These are phyloP conservation scores for Garra rufa DNA, from an alignment of 2,113 vertebrate genomes.

Conservation along the genomic window DNA sequence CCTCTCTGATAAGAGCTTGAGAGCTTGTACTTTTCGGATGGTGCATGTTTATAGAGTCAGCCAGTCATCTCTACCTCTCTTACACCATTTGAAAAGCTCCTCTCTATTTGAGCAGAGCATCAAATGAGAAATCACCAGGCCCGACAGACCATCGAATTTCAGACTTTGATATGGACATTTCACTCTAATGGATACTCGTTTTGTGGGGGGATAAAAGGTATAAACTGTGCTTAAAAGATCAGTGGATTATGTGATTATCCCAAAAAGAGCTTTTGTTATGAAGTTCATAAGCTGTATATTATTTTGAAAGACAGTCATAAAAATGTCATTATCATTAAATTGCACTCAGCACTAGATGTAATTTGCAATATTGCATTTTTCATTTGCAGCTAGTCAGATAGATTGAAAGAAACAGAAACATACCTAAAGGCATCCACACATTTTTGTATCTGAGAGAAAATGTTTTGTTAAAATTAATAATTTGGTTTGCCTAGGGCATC, in stretches of 20 bases:
- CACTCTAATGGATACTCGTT: constrained; percentile 24
- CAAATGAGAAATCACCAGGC: not conserved
- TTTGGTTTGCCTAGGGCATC: not conserved
- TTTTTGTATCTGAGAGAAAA: not conserved
- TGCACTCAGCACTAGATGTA: constrained; percentile 19
- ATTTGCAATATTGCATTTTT: constrained; percentile 31
- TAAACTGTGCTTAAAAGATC: constrained; percentile 39
- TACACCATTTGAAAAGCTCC: not conserved
- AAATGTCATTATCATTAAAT: constrained; percentile 28
- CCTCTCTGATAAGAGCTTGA: too few species aligned
- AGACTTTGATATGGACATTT: constrained; percentile 21
- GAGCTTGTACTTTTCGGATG: constrained; percentile 2
- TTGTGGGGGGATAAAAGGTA: constrained; percentile 17
- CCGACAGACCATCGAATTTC: constrained; percentile 8
- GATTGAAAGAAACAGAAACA: not conserved
- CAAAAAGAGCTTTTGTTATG: constrained; percentile 27
- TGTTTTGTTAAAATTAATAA: not conserved
- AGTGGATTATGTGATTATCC: constrained; percentile 36
- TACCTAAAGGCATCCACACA: not conserved
- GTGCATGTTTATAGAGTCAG: not conserved
- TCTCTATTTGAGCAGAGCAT: not conserved
- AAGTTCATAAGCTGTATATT: constrained; percentile 39
- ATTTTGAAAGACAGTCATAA: constrained; percentile 32
- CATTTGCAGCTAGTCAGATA: not conserved
- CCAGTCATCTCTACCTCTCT: not conserved